Percentiles rank a stretch among this genome's conserved stretches.
These are phyloP conservation scores for Ecdyonurus torrentis DNA, from an alignment of 2,888 invertebrate species.

Conservation along the genomic window DNA sequence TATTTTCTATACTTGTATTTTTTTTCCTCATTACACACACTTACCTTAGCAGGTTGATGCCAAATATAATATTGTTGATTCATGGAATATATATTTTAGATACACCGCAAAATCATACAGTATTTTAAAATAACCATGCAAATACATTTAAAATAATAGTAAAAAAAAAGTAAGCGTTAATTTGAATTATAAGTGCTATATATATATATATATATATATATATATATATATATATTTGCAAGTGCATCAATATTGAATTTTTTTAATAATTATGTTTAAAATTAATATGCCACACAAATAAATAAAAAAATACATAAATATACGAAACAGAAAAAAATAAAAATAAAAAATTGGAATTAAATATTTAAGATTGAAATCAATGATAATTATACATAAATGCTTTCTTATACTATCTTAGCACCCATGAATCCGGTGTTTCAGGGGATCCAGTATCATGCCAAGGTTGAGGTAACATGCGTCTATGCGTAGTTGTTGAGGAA, in stretches of 20 bases:
- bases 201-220: too few species aligned
- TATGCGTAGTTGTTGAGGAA: neutral
- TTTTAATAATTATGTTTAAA: neutral
- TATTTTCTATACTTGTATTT: too few species aligned
- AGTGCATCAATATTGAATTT: too few species aligned
- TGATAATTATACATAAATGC: slow-evolving; percentile 1
- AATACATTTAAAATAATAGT: neutral
- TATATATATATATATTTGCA: too few species aligned
- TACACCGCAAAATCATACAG: neutral
- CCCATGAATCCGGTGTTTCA: slow-evolving; percentile 1
- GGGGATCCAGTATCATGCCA: neutral
- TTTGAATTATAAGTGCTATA: neutral
- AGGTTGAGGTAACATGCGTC: neutral
- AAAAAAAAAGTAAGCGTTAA: neutral
- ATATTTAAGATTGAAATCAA: too few species aligned
- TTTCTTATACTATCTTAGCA: neutral
- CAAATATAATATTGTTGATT: neutral
- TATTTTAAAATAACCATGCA: neutral
- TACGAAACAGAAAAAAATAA: neutral
- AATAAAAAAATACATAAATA: neutral
- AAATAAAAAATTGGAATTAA: too few species aligned
- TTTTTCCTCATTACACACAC: neutral
- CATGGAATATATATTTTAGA: neutral
- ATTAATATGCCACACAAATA: neutral
- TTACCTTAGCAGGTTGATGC: neutral